Base-by-base conservation (phyloP, 1,140 invertebrate species). In the Nasonia vitripennis region DNA sequence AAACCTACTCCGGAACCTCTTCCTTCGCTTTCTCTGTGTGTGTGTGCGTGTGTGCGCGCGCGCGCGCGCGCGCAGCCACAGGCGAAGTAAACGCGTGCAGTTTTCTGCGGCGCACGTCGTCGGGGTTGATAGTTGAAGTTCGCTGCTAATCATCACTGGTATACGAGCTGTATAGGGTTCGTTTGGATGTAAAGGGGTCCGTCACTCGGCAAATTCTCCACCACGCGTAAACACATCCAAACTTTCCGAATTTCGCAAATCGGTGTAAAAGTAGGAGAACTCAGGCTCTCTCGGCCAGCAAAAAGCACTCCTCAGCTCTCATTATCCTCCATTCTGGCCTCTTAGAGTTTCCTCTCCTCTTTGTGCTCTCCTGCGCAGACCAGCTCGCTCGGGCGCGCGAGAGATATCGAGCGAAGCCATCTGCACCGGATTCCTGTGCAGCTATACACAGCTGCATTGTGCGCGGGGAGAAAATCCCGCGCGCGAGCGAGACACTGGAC, bases 341-440 rank as follows among this genome's bases (percentile, higher is more conserved):
- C 83, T 78, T 84, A 84, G 23, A 45, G n/a, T 62, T 62, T 7
- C 4, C 34, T 78, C 62, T 5, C n/a, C 41, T 67, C 34, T 67
- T 37, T 77, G 81, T 77, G 23, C 51, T 77, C 51, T 71, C 68
- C 27, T 27, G 27, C 27, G 27, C 55, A 62, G 20, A 62, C 20
- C 55, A 62, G 80, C 41, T 37, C 27, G 1, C 27, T 27, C 27
- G 27, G 0, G 75, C 62, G 62, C 83, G 79, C 62, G 68, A 67
- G 82, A 55, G 45, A 84, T 83, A 87, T 87, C 87, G 83, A 84
- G 62, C 27, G 78, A 62, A 87, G 41, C 23, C 51, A 86, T 87
- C 87, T 77, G 78, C 70, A 71, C 81, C 73, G 86, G 81, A 83
- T 86, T 86, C 75, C 79, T 87, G 34, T 37, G 34, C 34, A 12